phyloP scores from a whole-genome alignment of 2,888 invertebrate genomes.

The Agelastica alni region DNA sequence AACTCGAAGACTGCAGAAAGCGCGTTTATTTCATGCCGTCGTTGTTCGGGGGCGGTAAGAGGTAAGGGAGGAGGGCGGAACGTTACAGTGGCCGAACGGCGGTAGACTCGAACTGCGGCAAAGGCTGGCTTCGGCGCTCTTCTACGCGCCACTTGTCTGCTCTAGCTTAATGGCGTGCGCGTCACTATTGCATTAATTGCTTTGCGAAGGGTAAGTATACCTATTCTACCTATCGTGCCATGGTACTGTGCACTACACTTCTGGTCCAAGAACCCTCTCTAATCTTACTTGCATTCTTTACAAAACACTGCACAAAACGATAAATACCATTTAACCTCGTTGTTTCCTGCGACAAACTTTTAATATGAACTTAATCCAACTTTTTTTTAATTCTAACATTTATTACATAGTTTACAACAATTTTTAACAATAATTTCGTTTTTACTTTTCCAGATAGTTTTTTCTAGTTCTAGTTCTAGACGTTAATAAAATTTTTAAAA shows the following conservation, averaged over 20 bases:
- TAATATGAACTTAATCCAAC: no score
- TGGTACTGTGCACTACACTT: conserved; percentile 8
- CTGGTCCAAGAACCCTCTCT: background rate
- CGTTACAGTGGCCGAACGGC: conserved; percentile 51
- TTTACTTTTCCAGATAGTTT: no score
- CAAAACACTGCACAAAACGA: no score
- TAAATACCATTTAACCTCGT: no score
- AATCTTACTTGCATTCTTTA: no score
- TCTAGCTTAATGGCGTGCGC: conserved; percentile 42
- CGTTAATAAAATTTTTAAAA: no score
- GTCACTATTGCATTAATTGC: conserved; percentile 28
- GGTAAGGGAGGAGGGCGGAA: conserved; percentile 52
- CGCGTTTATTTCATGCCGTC: conserved; percentile 53
- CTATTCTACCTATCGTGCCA: conserved; percentile 14
- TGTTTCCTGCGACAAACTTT: background rate
- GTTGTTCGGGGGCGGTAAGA: conserved; percentile 47
- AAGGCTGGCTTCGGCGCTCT: conserved; percentile 53
- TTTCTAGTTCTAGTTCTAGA: no score
- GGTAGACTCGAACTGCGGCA: conserved; percentile 54
- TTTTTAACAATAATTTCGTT: no score
- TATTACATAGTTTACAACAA: no score
- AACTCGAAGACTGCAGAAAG: conserved; percentile 55
- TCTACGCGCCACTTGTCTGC: conserved; percentile 47
- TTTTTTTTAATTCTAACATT: no score
- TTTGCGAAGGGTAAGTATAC: conserved; percentile 15